These are phyloP conservation scores for Glaucomys volans DNA, from an alignment of 2,113 vertebrate species.

Conservation along the genomic window DNA sequence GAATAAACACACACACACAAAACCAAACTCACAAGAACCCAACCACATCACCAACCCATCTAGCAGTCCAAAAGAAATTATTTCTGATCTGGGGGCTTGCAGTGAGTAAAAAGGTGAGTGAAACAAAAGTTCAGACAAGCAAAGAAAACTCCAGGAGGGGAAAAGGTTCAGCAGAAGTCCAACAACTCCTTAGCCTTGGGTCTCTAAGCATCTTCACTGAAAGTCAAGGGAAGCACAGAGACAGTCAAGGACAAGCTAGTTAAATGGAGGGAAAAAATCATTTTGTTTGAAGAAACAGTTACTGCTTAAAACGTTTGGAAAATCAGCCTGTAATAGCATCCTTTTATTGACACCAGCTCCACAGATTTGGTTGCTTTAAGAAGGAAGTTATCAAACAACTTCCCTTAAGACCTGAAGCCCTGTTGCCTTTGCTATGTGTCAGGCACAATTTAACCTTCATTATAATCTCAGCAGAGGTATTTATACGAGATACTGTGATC, in stretches of 20 bases:
- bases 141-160: background rate
- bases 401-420: background rate
- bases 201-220: background rate
- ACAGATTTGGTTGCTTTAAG: conserved; percentile 31
- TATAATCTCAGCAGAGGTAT: conserved; percentile 44
- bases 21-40: background rate
- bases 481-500: background rate
- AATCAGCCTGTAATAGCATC: background rate
- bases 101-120: background rate
- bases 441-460: conserved; percentile 44
- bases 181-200: background rate
- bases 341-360: conserved; percentile 3
- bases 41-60: background rate
- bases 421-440: conserved; percentile 1
- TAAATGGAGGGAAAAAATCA: background rate
- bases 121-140: background rate
- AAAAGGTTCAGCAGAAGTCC: background rate
- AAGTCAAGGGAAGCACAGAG: background rate
- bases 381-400: conserved; percentile 24
- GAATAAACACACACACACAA: background rate
- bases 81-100: background rate
- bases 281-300: conserved; percentile 53
- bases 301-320: conserved; percentile 44
- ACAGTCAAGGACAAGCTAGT: background rate
- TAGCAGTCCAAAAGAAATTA: background rate